Evolutionary conservation across 1,140 invertebrate genomes (phyloP), one percentile per base, ranked within the genome.

Genomic region (Pogonomyrmex barbatus): DNA sequence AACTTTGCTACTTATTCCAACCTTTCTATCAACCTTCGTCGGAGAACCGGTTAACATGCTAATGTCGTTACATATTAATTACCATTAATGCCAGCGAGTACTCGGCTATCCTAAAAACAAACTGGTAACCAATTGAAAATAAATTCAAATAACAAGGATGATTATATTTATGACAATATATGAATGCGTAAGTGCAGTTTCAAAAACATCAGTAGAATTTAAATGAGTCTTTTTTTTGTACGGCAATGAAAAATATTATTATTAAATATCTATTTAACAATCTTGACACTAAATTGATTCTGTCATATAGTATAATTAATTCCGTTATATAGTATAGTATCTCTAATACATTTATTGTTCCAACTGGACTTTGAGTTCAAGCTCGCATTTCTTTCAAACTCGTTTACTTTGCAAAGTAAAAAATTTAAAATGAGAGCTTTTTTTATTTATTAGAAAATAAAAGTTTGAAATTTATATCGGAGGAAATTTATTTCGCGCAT

Each of bases 51-150:
- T 82, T 82, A 73, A 73, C 67, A 82, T 82, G 79, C 67, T 82
- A 82, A 82, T 82, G 79, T 39, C 79, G 63, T 79, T 79, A 79
- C 77, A 82, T 82, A 82, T 82, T 82, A 82, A 82, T 82, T 63
- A 68, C 47, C 12, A 67, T 67, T 82, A 73, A 47, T 65, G 67
- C 14, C 52, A 24, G 17, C 36, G 63, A 82, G 50, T 33, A 33
- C 17, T 47, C 54, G 67, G n/a, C 50, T 56, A 45, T 45, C 67
- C 36, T 82, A 52, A 58, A 82, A 82, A 71, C 39, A 82, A 82
- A 82, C 52, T 82, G 39, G 39, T 82, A 45, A 71, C 65, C 52
- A 56, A 82, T 71, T 45, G 79, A 82, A 58, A 82, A 82, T 82
- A 82, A 82, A 71, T 82, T 73, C 73, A 82, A 82, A 39, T 60